Base-by-base conservation (phyloP, 1,140 invertebrate species). In the Oreohelix idahoensis region DNA sequence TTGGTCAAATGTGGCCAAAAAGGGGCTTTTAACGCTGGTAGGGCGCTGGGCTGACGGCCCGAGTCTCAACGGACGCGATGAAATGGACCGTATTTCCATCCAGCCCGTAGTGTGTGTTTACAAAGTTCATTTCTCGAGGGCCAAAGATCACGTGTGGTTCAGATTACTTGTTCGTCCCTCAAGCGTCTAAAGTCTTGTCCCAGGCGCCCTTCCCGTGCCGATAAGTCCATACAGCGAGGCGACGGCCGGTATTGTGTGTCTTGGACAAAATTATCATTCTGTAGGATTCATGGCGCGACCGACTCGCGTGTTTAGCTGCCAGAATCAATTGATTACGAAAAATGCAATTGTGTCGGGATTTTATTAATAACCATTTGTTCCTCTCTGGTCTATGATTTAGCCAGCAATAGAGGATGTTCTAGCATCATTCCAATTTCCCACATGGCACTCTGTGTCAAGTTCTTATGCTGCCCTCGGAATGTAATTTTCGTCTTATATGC, bases 121-220 rank as follows among this genome's bases (percentile, higher is more conserved):
- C 78, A 79, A 79, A 79, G 78, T 79, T 70, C 63, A 79, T 79
- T 79, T 79, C 78, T 79, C 78, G 63, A 42, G 78, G 78, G 78
- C 63, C 36, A 39, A 58, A 70, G 78, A 79, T 79, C 78, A 79
- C 63, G 78, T 69, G 63, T 42, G 36, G 53, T 70, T 69, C 78
- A 79, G 78, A 79, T 79, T 79, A 79, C 78, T 79, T 35, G 20
- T 58, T n/a, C 36, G 78, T 79, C 51, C 78, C 78, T 39, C 71
- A 38, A 35, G 71, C 39, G 71, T 39, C 71, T 39, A n/a, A 39
- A 39, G 15, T 35, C 38, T 10, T 35, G 35, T 45, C 71, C 71
- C 78, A 13, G 35, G 58, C 78, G 78, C 53, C 78, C 78, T 10
- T 11, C 63, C 63, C 78, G 35, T 69, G 53, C 63, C 53, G 53